Evolutionary conservation across 2,113 vertebrate genomes (phyloP), one percentile per base, ranked within the genome.

Genomic region (Pantherophis guttatus): DNA sequence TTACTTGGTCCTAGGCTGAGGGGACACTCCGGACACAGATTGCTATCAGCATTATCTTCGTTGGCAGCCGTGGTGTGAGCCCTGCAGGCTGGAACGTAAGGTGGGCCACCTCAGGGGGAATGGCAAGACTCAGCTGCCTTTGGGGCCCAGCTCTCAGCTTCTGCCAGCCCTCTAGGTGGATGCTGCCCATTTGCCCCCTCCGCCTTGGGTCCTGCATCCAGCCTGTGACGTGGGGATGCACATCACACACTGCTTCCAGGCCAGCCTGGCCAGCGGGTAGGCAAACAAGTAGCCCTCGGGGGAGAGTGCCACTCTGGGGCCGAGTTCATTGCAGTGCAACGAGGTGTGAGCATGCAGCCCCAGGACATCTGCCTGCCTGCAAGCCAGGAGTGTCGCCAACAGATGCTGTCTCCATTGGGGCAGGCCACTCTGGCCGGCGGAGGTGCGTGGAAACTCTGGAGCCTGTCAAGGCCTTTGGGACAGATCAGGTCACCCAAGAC

Each of bases 401-500:
- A 55, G 57, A 1, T 0, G 1, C 6, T 58, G 19, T 7, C 1
- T 58, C 21, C 55, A 23, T 23, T 58, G 21, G 59, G 24, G 26
- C 9, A 62, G 24, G 26, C 8, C 3, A 10, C 26, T 65, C 3
- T 0, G 59, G 59, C 59, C 0, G 0, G 26, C 1, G 1, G 10
- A 65, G 9, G 10, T 4, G 24, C 1, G 1, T 26, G 59, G 9
- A 29, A 65, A 65, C 10, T 65, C 10, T 29, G 59, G 26, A 65
- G 26, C 59, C 26, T 1, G 1, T 65, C 4, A 26, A 65, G 9
- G 26, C 26, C 8, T 29, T 65, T 1, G 0, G 10, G 26, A 29
- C 11, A 10, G 11, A 29, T 29, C 24, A 65, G 59, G 3, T 65
- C 26, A 19, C 11, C 26, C 24, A 29, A 62, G 23, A 3, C 59